phyloP scores from a whole-genome alignment of 1,140 invertebrate genomes.

The Chrysoperla carnea region DNA sequence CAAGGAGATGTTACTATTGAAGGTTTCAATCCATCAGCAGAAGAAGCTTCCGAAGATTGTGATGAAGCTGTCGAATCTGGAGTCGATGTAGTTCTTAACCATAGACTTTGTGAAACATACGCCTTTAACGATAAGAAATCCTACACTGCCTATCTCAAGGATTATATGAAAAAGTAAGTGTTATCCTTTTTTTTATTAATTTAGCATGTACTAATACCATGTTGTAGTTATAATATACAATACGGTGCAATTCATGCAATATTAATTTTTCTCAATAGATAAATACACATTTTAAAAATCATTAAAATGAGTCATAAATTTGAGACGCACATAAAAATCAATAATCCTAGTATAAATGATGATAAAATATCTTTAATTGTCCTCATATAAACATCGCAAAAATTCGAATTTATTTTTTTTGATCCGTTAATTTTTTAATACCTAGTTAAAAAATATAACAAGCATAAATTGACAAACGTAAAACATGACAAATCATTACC shows the following conservation, averaged over 20 bases:
- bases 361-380: too few species aligned
- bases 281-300: too few species aligned
- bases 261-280: conserved; percentile 3
- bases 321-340: too few species aligned
- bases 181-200: neutral
- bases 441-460: too few species aligned
- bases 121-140: conserved; percentile 77
- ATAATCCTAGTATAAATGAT: too few species aligned
- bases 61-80: conserved; percentile 58
- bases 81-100: conserved; percentile 86
- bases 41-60: conserved; percentile 74
- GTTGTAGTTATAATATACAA: conserved; percentile 7
- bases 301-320: too few species aligned
- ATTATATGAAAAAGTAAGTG: conserved; percentile 88
- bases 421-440: too few species aligned
- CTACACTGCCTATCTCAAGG: conserved; percentile 84
- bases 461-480: too few species aligned
- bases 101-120: conserved; percentile 71
- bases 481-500: too few species aligned
- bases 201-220: conserved; percentile 20
- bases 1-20: conserved; percentile 63
- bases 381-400: too few species aligned
- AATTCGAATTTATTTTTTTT: too few species aligned
- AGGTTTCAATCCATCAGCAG: conserved; percentile 84
- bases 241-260: conserved; percentile 18